phyloP scores from a whole-genome alignment of 2,113 vertebrate species.

The Dasyornis broadbenti region DNA sequence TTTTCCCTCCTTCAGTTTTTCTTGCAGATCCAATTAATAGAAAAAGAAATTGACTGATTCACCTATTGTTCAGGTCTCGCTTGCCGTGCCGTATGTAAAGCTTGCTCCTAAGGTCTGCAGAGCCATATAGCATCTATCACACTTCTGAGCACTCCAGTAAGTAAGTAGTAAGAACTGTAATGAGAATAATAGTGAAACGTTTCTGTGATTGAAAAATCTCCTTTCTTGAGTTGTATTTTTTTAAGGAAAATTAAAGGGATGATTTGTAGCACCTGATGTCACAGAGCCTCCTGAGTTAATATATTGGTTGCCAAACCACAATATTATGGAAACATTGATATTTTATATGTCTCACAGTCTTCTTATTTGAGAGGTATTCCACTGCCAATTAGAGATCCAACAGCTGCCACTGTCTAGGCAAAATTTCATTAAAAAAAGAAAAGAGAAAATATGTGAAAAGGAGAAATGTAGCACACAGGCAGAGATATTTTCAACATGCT shows the following conservation, averaged over 20 bases:
- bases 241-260: slow-evolving; percentile 2
- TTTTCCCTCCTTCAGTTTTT: not conserved
- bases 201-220: slow-evolving; percentile 27
- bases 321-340: not conserved
- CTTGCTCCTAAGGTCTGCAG: not conserved
- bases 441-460: not conserved
- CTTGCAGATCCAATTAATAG: slow-evolving; percentile 18
- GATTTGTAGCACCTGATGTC: slow-evolving; percentile 4
- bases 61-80: not conserved
- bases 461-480: not conserved
- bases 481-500: not conserved
- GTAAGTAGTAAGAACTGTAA: slow-evolving; percentile 22
- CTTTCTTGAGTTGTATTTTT: not conserved
- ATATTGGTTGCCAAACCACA: not conserved
- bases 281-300: not conserved
- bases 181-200: slow-evolving; percentile 37
- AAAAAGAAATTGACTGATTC: slow-evolving; percentile 28
- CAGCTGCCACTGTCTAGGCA: not conserved
- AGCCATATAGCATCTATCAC: not conserved
- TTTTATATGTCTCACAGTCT: not conserved
- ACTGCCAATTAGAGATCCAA: not conserved
- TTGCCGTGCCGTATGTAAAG: not conserved
- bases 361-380: not conserved
- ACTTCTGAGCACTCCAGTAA: slow-evolving; percentile 10
- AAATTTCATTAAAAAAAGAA: not conserved